phyloP scores from a whole-genome alignment of 1,140 invertebrate genomes.

The Caenorhabditis tropicalis region DNA sequence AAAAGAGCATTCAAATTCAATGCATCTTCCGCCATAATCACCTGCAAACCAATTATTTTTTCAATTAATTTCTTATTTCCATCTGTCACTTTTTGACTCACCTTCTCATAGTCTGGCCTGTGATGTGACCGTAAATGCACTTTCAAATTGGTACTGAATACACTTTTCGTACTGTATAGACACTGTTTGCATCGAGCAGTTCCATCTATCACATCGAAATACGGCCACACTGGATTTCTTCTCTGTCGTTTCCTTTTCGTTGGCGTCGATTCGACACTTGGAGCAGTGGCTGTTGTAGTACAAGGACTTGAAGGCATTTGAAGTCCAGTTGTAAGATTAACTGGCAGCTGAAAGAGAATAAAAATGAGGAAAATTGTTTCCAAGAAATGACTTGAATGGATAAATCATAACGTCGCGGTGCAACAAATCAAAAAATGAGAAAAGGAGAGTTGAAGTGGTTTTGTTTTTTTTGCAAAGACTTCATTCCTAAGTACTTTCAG shows the following conservation, averaged over 20 bases:
- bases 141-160: slow-evolving; percentile 64
- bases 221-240: slow-evolving; percentile 62
- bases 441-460: not conserved
- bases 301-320: not conserved
- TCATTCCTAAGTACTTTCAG: no score
- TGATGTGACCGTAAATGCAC: slow-evolving; percentile 64
- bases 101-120: slow-evolving; percentile 62
- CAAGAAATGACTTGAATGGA: not conserved
- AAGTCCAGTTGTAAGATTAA: slow-evolving; percentile 13
- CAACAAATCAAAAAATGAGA: slow-evolving; percentile 5
- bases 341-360: not conserved
- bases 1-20: slow-evolving; percentile 54
- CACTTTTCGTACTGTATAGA: slow-evolving; percentile 62
- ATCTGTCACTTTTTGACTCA: slow-evolving; percentile 36
- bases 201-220: slow-evolving; percentile 63
- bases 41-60: slow-evolving; percentile 32
- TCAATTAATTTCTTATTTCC: not conserved
- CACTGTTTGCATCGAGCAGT: slow-evolving; percentile 61
- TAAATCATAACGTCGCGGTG: slow-evolving; percentile 14
- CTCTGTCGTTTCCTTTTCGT: slow-evolving; percentile 58
- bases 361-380: not conserved
- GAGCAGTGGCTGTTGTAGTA: not conserved
- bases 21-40: slow-evolving; percentile 54
- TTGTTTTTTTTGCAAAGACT: not conserved
- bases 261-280: slow-evolving; percentile 21